Evolutionary conservation across 1,140 invertebrate genomes (phyloP), one percentile per base, ranked within the genome.

Genomic region (Pectinophora gossypiella): DNA sequence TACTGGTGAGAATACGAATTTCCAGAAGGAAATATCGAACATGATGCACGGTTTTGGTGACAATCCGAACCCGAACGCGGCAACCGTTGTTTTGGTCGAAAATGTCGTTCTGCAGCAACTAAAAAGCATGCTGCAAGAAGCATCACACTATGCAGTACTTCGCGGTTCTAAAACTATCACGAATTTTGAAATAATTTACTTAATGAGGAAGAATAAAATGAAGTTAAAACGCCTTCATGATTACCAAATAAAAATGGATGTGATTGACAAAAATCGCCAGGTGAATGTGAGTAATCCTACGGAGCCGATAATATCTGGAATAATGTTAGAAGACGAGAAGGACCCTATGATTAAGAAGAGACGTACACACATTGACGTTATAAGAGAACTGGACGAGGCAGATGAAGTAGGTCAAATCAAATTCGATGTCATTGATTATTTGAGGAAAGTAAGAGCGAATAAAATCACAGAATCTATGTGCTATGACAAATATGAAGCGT

Each of bases 11-110:
- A 61, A 51, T 0, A 73, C 79, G 0, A 87, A 88, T 22, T 90
- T 87, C 68, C 87, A 82, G 60, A 89, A 89, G 69, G 91, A 92
- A 71, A 92, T 93, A 57, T 91, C 91, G 15, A 87, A 90, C 54
- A 93, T 93, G 91, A 92, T 93, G 92, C 91, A 91, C 75, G 92
- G 92, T 15, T 92, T 93, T 73, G 93, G 93, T n/a, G 93, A 94
- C 64, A 91, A 91, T 71, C 87, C 89, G 16, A 89, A 90, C 47
- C 92, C 92, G 2, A 89, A 92, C 50, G 85, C 89, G 10, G 91
- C 92, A 51, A 92, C 92, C 13, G 92, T 93, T 1, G 76, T 89
- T n/a, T 65, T 94, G 23, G 90, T 94, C 0, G 92, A 94, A 79
- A 90, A 87, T 47, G 91, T 94, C 55, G 90, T 92, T 6, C 79